Evolutionary conservation across 2,113 vertebrate genomes (phyloP), one percentile per base, ranked within the genome.

Genomic region (Neofelis nebulosa): DNA sequence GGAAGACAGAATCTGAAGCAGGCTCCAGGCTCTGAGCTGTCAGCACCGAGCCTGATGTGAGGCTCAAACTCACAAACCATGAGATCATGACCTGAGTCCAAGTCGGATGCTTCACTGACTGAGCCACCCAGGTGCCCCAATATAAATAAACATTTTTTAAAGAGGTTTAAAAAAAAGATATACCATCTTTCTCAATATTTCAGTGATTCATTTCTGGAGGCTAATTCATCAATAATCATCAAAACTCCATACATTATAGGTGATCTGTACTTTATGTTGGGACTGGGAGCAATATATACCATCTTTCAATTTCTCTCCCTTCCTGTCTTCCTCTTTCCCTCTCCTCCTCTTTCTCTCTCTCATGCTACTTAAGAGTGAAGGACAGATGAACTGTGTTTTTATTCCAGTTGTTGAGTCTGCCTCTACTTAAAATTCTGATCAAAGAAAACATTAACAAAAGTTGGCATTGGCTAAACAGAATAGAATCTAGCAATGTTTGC

Each of bases 131-230:
- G 57, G 21, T 7, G 18, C 57, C 57, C 18, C 21, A 21, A 23
- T 61, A 61, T 61, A 61, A 61, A 25, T 23, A 23, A 61, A 8
- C 19, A 61, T 23, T 61, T 61, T 61, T 61, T 61, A 61, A 61
- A 61, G 23, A 61, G 57, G 21, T 61, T 61, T 21, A 61, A 61
- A 61, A 19, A 19, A 57, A 65, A 79, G 8, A 31, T 91, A 27
- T 89, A 5, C 2, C 23, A 25, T 48, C 2, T 84, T 78, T 84
- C 29, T 45, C 6, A 90, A 2, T 3, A 66, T 94, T 84, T 95
- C 13, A 38, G 5, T 85, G 50, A 88, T 61, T 85, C 2, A 78
- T 92, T 96, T 25, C 11, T 96, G 74, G 36, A 88, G 78, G n/a
- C 19, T 73, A 52, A 27, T 74, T n/a, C 21, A 84, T 96, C 68